These are phyloP conservation scores for Centrocercus urophasianus DNA, from an alignment of 2,113 vertebrate species.

Conservation along the genomic window DNA sequence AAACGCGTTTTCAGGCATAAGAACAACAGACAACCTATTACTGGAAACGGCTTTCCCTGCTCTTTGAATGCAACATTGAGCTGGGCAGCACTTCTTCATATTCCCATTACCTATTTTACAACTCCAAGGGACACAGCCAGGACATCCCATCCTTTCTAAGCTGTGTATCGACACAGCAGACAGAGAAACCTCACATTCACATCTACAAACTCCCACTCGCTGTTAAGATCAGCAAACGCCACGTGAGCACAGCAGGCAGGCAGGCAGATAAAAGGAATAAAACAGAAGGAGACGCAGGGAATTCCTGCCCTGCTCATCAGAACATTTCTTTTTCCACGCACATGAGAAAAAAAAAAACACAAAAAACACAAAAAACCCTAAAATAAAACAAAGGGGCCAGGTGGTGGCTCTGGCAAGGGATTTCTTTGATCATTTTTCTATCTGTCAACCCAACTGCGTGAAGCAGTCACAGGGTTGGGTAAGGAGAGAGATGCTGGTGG, in stretches of 20 bases:
- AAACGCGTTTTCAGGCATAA: background rate
- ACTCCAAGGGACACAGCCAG: background rate
- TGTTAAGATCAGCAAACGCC: conserved; percentile 18
- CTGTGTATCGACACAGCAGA: background rate
- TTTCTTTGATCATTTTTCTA: rapidly evolving
- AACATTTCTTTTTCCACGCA: background rate
- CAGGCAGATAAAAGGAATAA: background rate
- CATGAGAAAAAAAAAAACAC: too few species aligned
- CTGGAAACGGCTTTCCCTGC: background rate
- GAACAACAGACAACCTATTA: background rate
- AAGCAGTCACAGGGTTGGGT: rapidly evolving
- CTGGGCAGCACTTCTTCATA: background rate
- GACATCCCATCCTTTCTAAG: background rate
- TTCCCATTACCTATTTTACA: background rate
- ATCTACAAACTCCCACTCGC: background rate
- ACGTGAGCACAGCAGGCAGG: background rate
- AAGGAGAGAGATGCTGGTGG: background rate
- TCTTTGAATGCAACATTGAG: background rate
- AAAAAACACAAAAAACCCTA: too few species aligned
- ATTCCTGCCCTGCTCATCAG: background rate
- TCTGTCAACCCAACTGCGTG: background rate
- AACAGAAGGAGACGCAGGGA: background rate
- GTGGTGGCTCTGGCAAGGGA: background rate
- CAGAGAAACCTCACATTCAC: background rate
- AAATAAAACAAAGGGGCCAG: background rate